These are phyloP conservation scores for Spinus olivaceus DNA, from an alignment of 2,797 vertebrate species.

Conservation along the genomic window DNA sequence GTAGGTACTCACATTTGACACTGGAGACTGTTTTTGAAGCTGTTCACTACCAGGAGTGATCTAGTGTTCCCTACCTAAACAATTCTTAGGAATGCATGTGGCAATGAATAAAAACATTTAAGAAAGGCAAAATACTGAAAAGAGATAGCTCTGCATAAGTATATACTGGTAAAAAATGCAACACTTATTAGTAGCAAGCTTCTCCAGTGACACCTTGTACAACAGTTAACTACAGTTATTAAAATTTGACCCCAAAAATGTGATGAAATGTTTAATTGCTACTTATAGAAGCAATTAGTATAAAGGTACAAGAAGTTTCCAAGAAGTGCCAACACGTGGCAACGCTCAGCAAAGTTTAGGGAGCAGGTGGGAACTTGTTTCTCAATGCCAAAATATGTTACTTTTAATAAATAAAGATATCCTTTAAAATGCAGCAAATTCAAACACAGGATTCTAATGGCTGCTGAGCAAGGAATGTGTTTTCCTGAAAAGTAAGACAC, in stretches of 20 bases:
- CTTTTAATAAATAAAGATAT: not conserved
- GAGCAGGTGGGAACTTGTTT: not conserved
- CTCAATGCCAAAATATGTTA: not conserved
- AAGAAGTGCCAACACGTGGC: not conserved
- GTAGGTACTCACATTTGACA: not conserved
- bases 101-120: not conserved
- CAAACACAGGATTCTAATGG: not conserved
- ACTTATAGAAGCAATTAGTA: not conserved
- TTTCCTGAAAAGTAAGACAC: slow-evolving; percentile 1
- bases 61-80: not conserved
- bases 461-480: not conserved
- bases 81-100: not conserved
- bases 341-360: not conserved
- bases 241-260: not conserved
- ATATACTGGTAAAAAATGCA: not conserved
- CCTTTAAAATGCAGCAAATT: not conserved
- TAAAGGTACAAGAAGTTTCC: not conserved
- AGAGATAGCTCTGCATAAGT: not conserved
- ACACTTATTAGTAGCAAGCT: not conserved
- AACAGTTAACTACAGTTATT: not conserved
- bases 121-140: not conserved
- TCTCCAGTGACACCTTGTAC: not conserved
- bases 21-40: not conserved
- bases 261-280: not conserved
- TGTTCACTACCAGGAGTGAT: not conserved